Conservation (phyloP, 2,113 vertebrate species). For the Acinonyx jubatus region DNA sequence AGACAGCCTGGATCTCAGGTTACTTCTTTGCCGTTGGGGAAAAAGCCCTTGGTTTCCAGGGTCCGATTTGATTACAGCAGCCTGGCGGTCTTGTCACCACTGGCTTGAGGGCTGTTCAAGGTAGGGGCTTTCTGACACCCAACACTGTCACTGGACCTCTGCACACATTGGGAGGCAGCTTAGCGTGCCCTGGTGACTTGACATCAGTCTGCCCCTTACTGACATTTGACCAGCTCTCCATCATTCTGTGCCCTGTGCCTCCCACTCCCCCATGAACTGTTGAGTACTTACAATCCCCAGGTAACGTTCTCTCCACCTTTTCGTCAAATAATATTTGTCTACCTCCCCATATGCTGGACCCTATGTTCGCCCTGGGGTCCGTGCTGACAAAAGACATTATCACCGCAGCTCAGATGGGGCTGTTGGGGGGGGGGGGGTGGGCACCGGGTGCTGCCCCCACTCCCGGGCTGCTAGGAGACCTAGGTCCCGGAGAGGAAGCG, state of each 20-base stretch:
- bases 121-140: neutral
- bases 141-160: neutral
- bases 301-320: neutral
- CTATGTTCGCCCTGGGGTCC: neutral
- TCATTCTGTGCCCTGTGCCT: neutral
- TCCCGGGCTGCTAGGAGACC: neutral
- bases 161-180: neutral
- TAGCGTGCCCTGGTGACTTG: neutral
- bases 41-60: slow-evolving; percentile 11
- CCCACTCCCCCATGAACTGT: fast-evolving
- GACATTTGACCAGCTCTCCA: neutral
- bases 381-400: neutral
- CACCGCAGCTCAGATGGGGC: neutral
- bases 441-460: neutral
- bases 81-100: neutral
- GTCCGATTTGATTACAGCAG: neutral
- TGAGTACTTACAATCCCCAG: neutral
- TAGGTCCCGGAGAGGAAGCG: neutral
- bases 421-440: neutral
- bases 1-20: neutral
- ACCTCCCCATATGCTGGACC: neutral
- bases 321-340: neutral
- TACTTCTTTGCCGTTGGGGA: neutral
- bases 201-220: neutral
- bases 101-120: neutral